Base-by-base conservation (phyloP, 2,797 vertebrate species). In the Myoxocephalus aenaeus region DNA sequence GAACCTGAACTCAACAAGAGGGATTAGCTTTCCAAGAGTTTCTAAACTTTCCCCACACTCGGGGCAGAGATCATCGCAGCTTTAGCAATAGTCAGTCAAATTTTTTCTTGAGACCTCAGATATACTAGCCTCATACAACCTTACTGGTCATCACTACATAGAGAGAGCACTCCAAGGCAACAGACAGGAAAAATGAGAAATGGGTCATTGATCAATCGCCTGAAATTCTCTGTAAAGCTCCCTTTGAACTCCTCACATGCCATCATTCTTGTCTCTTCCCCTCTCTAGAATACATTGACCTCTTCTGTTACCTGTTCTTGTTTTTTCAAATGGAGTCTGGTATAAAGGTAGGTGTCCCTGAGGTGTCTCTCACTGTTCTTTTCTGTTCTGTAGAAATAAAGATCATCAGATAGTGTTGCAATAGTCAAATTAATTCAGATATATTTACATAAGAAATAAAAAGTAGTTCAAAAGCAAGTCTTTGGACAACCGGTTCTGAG, bases 161-260 rank as follows among this genome's bases (percentile, higher is more conserved):
- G 68, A 72, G 4, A 66, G 46, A 65, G 40, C 54, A 56, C 25
- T 75, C 77, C 53, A 25, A 69, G 78, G 69, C 65, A 42, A 73
- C 69, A 48, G 75, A 56, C n/a, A 20, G 48, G n/a, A 5, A 68
- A 74, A 57, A 58, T 54, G 15, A 73, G 38, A 74, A 64, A 71
- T 59, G 77, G 67, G 48, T 78, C 40, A 81, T 63, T 76, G 61
- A 81, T 81, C 73, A 79, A 27, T 44, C 40, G 34, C 25, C 73
- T 68, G 18, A 77, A 82, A 59, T 38, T 72, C 77, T 77, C 61
- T 72, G 12, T 48, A 40, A 72, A 65, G 46, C 40, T 62, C 22
- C 17, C 65, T 79, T 22, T 86, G 59, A 81, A 44, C 44, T 75
- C 25, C 58, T 71, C n/a, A 50, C 46, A 40, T n/a, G 34, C 7